Base-by-base conservation (phyloP, 2,888 invertebrate species). In the Ectemnius cavifrons region DNA sequence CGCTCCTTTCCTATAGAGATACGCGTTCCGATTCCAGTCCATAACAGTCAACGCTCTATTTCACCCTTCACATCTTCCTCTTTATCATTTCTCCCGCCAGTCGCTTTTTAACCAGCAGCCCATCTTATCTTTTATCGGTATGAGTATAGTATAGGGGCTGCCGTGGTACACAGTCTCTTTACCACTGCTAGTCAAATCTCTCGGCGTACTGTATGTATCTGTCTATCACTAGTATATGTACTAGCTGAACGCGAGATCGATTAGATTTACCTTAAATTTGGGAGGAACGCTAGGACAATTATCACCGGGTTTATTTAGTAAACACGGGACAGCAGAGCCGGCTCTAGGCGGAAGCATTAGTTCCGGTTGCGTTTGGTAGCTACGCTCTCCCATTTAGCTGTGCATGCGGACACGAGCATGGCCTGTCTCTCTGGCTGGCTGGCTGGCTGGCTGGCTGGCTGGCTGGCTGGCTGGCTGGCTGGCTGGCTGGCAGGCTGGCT, bases 231-330 rank as follows among this genome's bases (percentile, higher is more conserved):
- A 37, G 1, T 37, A 8, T 37, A 37, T 11, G 8, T 8, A 37
- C 37, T 37, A 37, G 11, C 37, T 11, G 11, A 8, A 6, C 37
- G 37, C 63, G 23, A 74, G 63, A 66, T 73, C 72, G 78, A 76
- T 73, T 63, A 58, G 70, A 67, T 79, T 82, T 80, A 57, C 74
- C 68, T 80, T 71, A 76, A 83, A 78, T 79, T 82, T 78, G 76
- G 78, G 74, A 74, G 70, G 63, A 71, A 56, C 74, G 52, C 63
- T 58, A 27, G 52, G 62, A 73, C 76, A 80, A 82, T 80, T 82
- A 82, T 80, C 80, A 78, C 62, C 52, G 68, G 71, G 82, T 82
- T 82, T 82, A 71, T 73, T 76, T 73, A 75, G 74, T 76, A 82
- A 78, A 82, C 80, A 82, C 23, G 57, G 58, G 45, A 45, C 58